Percentiles rank a stretch among this genome's conserved stretches.
These are phyloP conservation scores for Ceryle rudis DNA, from an alignment of 2,797 vertebrate genomes.

Conservation along the genomic window DNA sequence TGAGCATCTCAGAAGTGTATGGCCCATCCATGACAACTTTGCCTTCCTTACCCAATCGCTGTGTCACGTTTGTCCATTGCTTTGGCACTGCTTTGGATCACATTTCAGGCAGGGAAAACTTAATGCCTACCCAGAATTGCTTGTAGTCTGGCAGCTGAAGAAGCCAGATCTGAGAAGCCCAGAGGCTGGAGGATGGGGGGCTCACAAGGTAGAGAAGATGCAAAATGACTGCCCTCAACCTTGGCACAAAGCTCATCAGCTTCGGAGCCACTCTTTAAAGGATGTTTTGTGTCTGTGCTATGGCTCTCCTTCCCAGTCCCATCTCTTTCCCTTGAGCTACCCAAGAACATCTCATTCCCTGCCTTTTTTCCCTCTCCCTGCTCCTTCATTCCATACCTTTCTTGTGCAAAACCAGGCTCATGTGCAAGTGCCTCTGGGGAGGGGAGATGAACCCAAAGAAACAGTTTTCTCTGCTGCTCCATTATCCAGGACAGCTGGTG, in stretches of 20 bases:
- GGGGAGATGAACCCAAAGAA: neutral
- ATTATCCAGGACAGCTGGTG: neutral
- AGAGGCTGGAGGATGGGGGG: accelerated
- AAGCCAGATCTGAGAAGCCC: neutral
- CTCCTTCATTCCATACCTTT: neutral
- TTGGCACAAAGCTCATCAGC: neutral
- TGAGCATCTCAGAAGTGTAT: neutral
- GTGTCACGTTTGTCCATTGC: accelerated
- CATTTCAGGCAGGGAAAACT: neutral
- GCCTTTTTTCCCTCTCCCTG: neutral
- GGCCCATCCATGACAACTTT: no score
- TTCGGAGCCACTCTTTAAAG: neutral
- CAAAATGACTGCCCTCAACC: neutral
- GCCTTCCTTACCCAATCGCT: neutral
- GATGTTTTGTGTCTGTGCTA: accelerated
- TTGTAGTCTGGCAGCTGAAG: neutral
- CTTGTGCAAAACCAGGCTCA: neutral
- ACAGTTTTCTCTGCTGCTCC: neutral
- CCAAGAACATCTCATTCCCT: neutral
- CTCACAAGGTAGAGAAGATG: neutral
- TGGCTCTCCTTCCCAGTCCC: neutral
- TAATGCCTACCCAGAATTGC: neutral
- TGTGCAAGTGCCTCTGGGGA: neutral
- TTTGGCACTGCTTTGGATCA: neutral
- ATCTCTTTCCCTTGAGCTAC: neutral